Evolutionary conservation across 2,113 vertebrate species (phyloP).

Genomic region (Odocoileus virginianus): DNA sequence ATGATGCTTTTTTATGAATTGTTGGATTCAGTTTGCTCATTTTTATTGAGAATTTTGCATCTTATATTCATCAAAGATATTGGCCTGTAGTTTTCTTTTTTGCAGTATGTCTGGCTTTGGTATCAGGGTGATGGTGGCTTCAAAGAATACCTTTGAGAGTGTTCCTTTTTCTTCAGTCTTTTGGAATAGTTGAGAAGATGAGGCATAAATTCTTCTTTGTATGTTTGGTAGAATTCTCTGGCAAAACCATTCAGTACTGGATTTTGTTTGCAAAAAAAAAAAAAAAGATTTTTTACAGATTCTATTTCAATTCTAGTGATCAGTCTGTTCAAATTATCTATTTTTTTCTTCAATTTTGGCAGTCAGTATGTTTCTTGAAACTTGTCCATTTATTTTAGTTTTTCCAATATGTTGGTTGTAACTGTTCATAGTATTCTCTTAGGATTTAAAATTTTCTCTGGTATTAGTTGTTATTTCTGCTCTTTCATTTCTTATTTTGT

Average conservation of each 20-base stretch:
- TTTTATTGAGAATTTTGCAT: neutral
- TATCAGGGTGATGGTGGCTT: neutral
- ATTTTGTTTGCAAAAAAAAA: neutral
- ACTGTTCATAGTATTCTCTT: neutral
- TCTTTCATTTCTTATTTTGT: neutral
- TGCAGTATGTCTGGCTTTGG: neutral
- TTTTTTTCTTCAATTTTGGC: neutral
- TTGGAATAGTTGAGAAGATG: no score
- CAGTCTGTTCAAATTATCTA: neutral
- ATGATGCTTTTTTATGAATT: neutral
- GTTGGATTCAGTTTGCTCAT: neutral
- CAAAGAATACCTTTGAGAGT: neutral
- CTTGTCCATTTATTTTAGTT: neutral
- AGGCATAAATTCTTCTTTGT: neutral
- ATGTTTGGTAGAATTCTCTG: neutral
- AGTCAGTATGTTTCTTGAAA: neutral
- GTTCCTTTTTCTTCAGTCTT: neutral
- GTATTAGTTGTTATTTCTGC: neutral
- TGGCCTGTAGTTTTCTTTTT: neutral
- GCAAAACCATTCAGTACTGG: neutral
- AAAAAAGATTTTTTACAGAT: neutral
- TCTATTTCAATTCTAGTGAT: neutral
- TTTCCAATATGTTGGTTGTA: neutral
- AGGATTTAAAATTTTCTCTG: neutral
- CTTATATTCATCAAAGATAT: neutral